Conservation (phyloP, 2,113 vertebrate genomes). For the Petrocephalus microphthalmus region DNA sequence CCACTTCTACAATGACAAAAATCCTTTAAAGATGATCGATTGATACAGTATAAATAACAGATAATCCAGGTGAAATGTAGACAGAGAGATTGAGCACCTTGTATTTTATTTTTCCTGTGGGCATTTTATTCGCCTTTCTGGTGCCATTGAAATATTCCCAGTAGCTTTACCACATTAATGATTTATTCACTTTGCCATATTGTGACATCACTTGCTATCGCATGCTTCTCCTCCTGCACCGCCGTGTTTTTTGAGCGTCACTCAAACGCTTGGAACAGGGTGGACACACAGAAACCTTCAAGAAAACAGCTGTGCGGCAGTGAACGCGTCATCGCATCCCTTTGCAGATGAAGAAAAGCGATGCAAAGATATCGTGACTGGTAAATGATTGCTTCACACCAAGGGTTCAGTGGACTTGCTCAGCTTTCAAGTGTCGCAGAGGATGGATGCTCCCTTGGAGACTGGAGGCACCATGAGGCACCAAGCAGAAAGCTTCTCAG, state of each 20-base stretch:
- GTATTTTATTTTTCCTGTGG: background rate
- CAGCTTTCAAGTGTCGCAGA: background rate
- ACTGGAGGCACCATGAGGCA: background rate
- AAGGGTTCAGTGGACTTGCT: background rate
- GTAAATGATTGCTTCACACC: conserved; percentile 9
- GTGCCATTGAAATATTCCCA: background rate
- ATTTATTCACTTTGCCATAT: background rate
- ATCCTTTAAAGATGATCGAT: background rate
- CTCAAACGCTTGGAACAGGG: background rate
- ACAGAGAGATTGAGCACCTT: background rate
- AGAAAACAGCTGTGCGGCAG: background rate
- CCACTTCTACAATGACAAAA: background rate
- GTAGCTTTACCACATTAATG: background rate
- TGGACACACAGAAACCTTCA: background rate
- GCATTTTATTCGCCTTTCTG: background rate
- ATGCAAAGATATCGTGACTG: background rate
- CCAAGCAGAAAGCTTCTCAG: background rate
- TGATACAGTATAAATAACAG: background rate
- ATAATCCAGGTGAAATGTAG: background rate
- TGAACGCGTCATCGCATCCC: background rate
- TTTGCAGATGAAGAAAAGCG: background rate
- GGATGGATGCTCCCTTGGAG: background rate
- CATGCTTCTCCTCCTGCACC: background rate
- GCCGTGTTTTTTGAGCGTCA: background rate
- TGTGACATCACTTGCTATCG: background rate